Evolutionary conservation across 1,140 invertebrate genomes (phyloP), one percentile per base, ranked within the genome.

Genomic region (Trachymyrmex septentrionalis): DNA sequence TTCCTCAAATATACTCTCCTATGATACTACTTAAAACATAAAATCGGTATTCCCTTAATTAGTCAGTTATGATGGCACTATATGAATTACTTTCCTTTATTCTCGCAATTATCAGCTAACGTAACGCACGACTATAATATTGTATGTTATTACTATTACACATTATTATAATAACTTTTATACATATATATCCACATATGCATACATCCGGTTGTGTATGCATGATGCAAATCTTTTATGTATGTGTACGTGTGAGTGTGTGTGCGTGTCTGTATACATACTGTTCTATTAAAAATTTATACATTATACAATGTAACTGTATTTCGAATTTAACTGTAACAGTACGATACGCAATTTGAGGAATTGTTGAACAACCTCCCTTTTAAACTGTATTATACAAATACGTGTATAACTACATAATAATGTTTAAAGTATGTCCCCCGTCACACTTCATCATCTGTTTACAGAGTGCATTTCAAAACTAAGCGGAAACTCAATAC

Each of bases 11-110:
- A 86, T 81, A 69, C n/a, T 77, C n/a, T 75, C 55, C 30, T 91
- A 91, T 84, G 82, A 81, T 85, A 86, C 85, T 91, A 89, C 90
- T 91, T 86, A 89, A 92, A 87, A 92, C 89, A 90, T 90, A 86
- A 87, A 87, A 75, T 92, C 84, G 87, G 71, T 87, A 73, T 88
- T 87, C 59, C 61, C 85, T 94, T 94, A 91, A 93, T 93, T 94
- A 94, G 88, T 93, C 90, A 92, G 90, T 93, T 94, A 95, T 91
- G 93, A 95, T 95, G 94, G 94, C 94, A 95, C 94, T 95, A 92
- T 95, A 93, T 91, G 92, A 93, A 92, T 93, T 92, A 93, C 91
- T 93, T 92, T 91, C 87, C 82, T 91, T 89, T 85, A 88, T 93
- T 91, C 88, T 88, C 87, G 80, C 86, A 89, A 76, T 92, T 90